Base-by-base conservation (phyloP, 2,888 invertebrate genomes). In the Hipparchia semele region DNA sequence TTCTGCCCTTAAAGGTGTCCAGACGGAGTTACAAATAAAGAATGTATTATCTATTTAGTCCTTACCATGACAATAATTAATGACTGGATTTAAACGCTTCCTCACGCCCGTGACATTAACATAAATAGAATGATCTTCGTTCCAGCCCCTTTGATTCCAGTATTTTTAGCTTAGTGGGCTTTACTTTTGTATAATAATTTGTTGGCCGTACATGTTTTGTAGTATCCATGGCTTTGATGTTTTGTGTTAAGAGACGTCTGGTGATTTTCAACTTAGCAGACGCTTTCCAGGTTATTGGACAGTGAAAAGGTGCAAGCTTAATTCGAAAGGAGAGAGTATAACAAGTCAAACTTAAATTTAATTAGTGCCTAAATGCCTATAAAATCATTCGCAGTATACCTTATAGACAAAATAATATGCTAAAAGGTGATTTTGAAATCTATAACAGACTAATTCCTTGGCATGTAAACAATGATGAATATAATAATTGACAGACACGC, bases 71-170 rank as follows among this genome's bases (percentile, higher is more conserved):
- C 94, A 94, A 93, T 94, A 94, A 94, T 93, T 93, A 93, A 94
- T 94, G 93, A 88, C 86, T 91, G 93, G 94, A 92, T 92, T 94
- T 94, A 93, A 94, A 93, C 91, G 94, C 93, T 94, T 94, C 94
- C 94, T 94, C 93, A 93, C 94, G 94, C 91, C 92, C 92, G 92
- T 92, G 94, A 94, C 93, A 93, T 94, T 90, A 93, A 92, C 91
- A 87, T 92, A 94, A 94, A 94, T 94, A 94, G 93, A 93, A 90
- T 91, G 89, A 90, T 92, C 91, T 90, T 88, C 89, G 83, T 84
- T 84, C 80, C 84, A 89, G 90, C 92, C 91, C 92, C 92, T 94
- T 94, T 94, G 93, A 94, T 92, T 92, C 87, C 82, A 81, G 83
- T 94, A 94, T 94, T 92, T 94, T 94, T 92, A 93, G 92, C 87